Conservation (phyloP, 2,113 vertebrate species). For the Crotophaga sulcirostris region DNA sequence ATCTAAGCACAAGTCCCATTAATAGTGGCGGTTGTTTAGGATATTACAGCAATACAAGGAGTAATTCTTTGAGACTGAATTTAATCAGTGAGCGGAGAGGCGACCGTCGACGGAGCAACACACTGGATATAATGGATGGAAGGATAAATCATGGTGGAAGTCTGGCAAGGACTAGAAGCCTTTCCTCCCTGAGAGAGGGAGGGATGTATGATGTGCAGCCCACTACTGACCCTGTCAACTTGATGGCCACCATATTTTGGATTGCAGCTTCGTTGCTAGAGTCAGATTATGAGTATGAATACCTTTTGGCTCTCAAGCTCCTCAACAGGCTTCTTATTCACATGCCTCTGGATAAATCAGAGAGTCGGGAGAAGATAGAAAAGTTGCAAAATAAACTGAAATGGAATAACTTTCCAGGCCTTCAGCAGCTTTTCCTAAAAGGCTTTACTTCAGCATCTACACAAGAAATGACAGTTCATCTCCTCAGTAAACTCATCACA, state of each 20-base stretch:
- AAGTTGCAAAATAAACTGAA: conserved; percentile 90
- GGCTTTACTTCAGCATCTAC: conserved; percentile 96
- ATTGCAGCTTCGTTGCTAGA: conserved; percentile 92
- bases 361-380: conserved; percentile 93
- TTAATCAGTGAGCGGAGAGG: conserved; percentile 85
- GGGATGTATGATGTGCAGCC: conserved; percentile 81
- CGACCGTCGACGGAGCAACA: conserved; percentile 92
- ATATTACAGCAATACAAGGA: conserved; percentile 82
- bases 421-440: conserved; percentile 96
- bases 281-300: conserved; percentile 98
- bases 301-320: conserved; percentile 92
- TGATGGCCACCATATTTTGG: conserved; percentile 98
- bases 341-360: conserved; percentile 90
- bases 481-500: conserved; percentile 94
- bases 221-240: conserved; percentile 89
- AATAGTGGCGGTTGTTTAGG: conserved; percentile 79
- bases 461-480: conserved; percentile 96
- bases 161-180: conserved; percentile 93
- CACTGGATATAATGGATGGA: conserved; percentile 91
- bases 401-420: conserved; percentile 95
- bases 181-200: conserved; percentile 91
- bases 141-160: conserved; percentile 87
- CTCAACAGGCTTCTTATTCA: conserved; percentile 95
- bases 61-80: conserved; percentile 91
- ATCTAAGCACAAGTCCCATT: conserved; percentile 85